Percentiles rank a stretch among this genome's conserved stretches.
Conservation (phyloP, 2,113 vertebrate genomes). For the Nothoprocta pentlandii region DNA sequence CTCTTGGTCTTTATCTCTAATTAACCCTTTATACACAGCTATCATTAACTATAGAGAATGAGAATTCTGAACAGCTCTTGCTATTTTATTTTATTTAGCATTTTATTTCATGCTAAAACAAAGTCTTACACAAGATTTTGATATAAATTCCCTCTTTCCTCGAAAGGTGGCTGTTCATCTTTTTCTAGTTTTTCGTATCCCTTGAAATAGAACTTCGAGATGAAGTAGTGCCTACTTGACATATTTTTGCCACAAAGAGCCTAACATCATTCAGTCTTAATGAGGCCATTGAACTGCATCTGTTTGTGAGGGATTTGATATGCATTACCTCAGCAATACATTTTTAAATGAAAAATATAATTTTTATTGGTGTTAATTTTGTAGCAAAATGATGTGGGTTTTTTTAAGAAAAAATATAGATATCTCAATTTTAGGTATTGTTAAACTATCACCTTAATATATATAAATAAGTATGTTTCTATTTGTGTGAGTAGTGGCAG, state of each 20-base stretch:
- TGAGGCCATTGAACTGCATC: background rate
- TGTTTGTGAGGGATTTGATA: background rate
- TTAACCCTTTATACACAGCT: background rate
- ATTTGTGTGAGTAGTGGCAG: background rate
- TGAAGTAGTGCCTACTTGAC: background rate
- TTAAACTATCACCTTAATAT: background rate
- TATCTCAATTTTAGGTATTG: rapidly evolving
- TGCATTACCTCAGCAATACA: background rate
- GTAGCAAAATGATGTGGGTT: background rate
- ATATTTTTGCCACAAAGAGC: background rate
- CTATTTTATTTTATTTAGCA: background rate
- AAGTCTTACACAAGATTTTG: background rate
- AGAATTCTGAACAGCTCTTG: background rate
- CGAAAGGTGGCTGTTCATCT: background rate
- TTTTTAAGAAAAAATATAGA: no score
- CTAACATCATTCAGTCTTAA: background rate
- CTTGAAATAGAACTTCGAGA: background rate
- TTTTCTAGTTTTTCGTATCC: background rate
- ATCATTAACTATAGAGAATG: background rate
- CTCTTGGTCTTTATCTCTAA: background rate
- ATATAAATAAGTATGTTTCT: background rate
- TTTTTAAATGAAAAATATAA: background rate
- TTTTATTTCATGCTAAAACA: background rate
- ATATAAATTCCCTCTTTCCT: background rate
- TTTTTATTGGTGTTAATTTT: background rate